Evolutionary conservation across 2,113 vertebrate species (phyloP).

Genomic region (Ellobius talpinus): DNA sequence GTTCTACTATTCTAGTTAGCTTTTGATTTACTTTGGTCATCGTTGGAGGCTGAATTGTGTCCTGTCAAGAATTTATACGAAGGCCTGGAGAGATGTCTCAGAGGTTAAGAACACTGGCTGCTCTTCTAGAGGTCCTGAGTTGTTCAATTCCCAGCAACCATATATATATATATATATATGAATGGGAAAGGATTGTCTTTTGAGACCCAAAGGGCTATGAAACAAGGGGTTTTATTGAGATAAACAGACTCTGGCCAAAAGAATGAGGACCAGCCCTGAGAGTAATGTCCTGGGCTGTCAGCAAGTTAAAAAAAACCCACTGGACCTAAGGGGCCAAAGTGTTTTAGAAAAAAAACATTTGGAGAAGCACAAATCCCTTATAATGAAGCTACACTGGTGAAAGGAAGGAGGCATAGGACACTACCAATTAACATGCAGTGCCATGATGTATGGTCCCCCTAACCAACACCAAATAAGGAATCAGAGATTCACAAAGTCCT

Average conservation of each 20-base stretch:
- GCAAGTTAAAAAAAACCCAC: neutral
- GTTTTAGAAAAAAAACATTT: neutral
- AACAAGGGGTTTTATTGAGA: neutral
- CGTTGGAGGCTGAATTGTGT: neutral
- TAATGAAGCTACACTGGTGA: neutral
- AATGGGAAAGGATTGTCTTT: neutral
- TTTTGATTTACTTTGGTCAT: constrained; percentile 79
- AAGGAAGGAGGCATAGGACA: neutral
- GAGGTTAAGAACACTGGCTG: neutral
- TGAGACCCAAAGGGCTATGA: neutral
- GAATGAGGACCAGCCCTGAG: neutral
- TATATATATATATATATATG: neutral
- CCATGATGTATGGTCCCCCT: neutral
- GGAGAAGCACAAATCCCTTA: neutral
- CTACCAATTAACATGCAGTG: neutral
- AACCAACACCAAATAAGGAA: too few relatives aligned
- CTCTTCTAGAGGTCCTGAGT: neutral
- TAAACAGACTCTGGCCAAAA: neutral
- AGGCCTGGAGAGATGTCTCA: neutral
- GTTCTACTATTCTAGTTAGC: constrained; percentile 80
- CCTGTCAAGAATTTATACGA: neutral
- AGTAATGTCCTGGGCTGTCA: neutral
- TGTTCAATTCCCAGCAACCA: neutral
- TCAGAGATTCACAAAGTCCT: neutral
- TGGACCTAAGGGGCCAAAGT: neutral